Conservation (phyloP, 2,113 vertebrate species). For the Misgurnus mizolepis region DNA sequence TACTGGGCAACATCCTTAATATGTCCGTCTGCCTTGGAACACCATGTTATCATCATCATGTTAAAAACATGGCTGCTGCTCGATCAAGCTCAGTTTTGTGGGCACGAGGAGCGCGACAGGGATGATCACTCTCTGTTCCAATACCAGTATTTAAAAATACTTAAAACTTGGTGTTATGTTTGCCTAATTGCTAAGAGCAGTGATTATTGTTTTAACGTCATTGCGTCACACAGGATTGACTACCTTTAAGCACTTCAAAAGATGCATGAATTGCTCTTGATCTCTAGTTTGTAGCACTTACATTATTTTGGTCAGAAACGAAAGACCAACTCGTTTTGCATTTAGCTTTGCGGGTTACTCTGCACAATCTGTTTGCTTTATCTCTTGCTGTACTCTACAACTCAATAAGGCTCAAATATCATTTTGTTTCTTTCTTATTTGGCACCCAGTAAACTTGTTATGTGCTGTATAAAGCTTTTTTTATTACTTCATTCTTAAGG, state of each 20-base stretch:
- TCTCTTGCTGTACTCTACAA: conserved; percentile 81
- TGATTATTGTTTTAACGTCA: conserved; percentile 65
- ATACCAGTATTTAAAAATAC: conserved; percentile 70
- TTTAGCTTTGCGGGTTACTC: conserved; percentile 74
- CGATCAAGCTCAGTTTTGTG: conserved; percentile 45
- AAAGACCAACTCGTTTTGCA: conserved; percentile 72
- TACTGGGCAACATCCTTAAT: conserved; percentile 53
- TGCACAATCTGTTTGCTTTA: conserved; percentile 78
- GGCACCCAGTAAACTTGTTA: conserved; percentile 84
- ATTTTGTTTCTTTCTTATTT: conserved; percentile 76
- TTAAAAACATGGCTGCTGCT: conserved; percentile 63
- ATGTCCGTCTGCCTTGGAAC: conserved; percentile 67
- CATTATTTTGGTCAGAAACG: conserved; percentile 63
- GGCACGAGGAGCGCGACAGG: conserved; percentile 58
- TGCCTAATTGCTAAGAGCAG: conserved; percentile 70
- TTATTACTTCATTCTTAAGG: conserved; percentile 93
- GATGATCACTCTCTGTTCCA: conserved; percentile 46
- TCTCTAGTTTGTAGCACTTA: conserved; percentile 72
- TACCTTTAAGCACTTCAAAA: conserved; percentile 89
- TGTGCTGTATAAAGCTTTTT: conserved; percentile 99
- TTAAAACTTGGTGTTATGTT: conserved; percentile 60
- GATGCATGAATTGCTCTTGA: conserved; percentile 77
- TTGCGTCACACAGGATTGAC: conserved; percentile 71
- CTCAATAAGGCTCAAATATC: conserved; percentile 75
- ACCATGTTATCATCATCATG: conserved; percentile 63